These are phyloP conservation scores for Athalia rosae DNA, from an alignment of 2,888 invertebrate genomes.

Conservation along the genomic window DNA sequence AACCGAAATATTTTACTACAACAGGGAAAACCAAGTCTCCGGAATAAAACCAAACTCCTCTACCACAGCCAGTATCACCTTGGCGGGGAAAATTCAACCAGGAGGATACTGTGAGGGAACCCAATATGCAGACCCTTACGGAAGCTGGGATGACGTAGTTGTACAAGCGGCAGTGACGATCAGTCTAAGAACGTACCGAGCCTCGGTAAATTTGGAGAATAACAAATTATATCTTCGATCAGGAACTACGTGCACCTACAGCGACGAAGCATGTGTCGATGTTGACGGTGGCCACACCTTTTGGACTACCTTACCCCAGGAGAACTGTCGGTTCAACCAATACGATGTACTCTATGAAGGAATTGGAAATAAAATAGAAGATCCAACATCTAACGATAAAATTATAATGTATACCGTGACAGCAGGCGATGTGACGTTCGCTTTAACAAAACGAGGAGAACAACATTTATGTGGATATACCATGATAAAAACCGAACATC, in stretches of 20 bases:
- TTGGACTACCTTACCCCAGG: neutral
- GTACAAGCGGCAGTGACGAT: slow-evolving; percentile 42
- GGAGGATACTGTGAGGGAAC: slow-evolving; percentile 24
- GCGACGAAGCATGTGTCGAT: too few species aligned
- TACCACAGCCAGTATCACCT: neutral
- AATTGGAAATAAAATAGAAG: slow-evolving; percentile 14
- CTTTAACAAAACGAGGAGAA: neutral
- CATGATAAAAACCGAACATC: slow-evolving; percentile 40
- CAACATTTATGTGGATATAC: neutral
- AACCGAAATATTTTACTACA: neutral
- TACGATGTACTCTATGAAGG: slow-evolving; percentile 41
- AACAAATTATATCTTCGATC: neutral
- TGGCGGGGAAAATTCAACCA: slow-evolving; percentile 16
- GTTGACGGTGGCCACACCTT: too few species aligned
- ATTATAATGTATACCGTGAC: neutral
- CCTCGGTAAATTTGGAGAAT: slow-evolving; percentile 37
- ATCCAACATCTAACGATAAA: neutral
- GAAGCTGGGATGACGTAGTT: slow-evolving; percentile 38
- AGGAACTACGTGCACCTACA: neutral
- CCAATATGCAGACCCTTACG: slow-evolving; percentile 37
- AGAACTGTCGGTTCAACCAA: neutral
- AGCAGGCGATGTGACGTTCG: slow-evolving; percentile 16
- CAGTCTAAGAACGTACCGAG: slow-evolving; percentile 14
- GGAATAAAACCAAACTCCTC: neutral
- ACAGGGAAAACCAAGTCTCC: neutral